A percentile compares a stretch with the other conserved stretches of the same genome.
phyloP scores from a whole-genome alignment of 1,140 invertebrate genomes.

The Ceratosolen solmsi region DNA sequence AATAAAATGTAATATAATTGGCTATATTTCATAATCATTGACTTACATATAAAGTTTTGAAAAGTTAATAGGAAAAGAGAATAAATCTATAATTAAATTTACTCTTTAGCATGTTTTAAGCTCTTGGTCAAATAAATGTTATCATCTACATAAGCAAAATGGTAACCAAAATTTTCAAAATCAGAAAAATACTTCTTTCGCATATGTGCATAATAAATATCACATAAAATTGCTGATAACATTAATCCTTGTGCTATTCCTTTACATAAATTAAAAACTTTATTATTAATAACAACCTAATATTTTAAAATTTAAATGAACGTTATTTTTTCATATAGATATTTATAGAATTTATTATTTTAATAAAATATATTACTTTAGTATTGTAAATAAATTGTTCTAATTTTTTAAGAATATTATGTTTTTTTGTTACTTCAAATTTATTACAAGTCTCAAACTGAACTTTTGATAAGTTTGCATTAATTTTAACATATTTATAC shows the following conservation, averaged over 20 bases:
- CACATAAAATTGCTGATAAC: constrained; percentile 36
- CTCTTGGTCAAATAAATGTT: constrained; percentile 24
- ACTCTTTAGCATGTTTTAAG: background rate
- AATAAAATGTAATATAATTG: background rate
- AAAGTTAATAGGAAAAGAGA: no score
- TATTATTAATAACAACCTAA: constrained; percentile 10
- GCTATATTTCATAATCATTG: background rate
- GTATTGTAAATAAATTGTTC: constrained; percentile 17
- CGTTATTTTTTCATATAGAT: background rate
- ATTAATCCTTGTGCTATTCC: constrained; percentile 42
- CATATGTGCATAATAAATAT: constrained; percentile 45
- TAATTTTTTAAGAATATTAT: background rate
- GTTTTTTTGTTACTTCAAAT: background rate
- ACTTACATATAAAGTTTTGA: constrained; percentile 7
- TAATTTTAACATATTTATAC: background rate
- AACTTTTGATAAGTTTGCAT: background rate
- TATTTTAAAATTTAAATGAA: background rate
- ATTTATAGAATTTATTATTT: background rate
- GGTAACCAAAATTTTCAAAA: constrained; percentile 3
- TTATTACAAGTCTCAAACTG: background rate
- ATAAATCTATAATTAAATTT: background rate
- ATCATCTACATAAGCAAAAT: constrained; percentile 43
- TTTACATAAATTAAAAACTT: constrained; percentile 26
- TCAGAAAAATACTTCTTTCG: constrained; percentile 20
- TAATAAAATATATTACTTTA: constrained; percentile 8